Evolutionary conservation across 2,888 invertebrate species (phyloP).

Genomic region (Phasia obesa): DNA sequence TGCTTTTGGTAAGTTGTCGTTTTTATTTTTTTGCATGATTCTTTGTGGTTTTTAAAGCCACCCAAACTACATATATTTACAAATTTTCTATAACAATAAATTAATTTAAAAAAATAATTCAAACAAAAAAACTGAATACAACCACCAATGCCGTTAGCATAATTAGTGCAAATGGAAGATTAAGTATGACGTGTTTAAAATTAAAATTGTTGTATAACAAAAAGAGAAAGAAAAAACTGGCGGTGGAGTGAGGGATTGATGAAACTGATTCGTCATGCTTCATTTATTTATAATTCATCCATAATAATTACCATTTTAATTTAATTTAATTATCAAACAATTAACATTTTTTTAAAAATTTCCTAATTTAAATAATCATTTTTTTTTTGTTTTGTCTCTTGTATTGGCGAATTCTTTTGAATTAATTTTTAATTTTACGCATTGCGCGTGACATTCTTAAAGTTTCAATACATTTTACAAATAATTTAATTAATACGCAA

Average conservation of each 20-base stretch:
- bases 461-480: constrained; percentile 15
- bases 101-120: constrained; percentile 15
- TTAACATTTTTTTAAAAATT: constrained; percentile 48
- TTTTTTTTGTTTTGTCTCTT: background rate
- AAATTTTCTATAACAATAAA: no score
- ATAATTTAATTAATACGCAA: constrained; percentile 48
- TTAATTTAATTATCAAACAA: constrained; percentile 61
- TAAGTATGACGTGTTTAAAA: constrained; percentile 19
- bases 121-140: constrained; percentile 12
- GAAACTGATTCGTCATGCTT: constrained; percentile 49
- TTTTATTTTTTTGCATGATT: constrained; percentile 48
- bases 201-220: constrained; percentile 10
- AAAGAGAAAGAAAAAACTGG: background rate
- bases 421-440: background rate
- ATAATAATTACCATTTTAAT: constrained; percentile 24
- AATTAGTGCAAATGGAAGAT: constrained; percentile 20
- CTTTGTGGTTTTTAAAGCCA: constrained; percentile 37
- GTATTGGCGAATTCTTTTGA: background rate
- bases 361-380: constrained; percentile 23
- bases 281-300: constrained; percentile 29
- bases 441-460: background rate
- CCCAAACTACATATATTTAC: no score
- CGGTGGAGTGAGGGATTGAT: background rate
- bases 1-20: constrained; percentile 37
- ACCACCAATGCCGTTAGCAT: constrained; percentile 8